Conservation (phyloP, 2,113 vertebrate species). For the Bos taurus region DNA sequence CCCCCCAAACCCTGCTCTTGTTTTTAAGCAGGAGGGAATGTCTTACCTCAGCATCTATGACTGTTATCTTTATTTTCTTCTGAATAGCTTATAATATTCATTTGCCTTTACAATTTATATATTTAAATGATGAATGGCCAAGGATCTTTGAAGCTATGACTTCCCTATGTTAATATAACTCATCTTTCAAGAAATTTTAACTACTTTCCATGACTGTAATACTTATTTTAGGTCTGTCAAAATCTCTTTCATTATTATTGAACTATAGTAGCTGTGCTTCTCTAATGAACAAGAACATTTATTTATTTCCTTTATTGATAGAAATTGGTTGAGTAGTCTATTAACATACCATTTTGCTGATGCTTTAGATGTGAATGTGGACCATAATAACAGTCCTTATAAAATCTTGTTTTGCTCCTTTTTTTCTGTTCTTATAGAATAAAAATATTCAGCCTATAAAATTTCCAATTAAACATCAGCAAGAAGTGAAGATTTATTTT, state of each 20-base stretch:
- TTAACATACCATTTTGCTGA: background rate
- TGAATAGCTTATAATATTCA: background rate
- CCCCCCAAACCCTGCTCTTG: background rate
- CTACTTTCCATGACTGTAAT: background rate
- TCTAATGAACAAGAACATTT: background rate
- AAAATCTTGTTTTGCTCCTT: background rate
- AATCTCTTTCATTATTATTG: background rate
- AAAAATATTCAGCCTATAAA: conserved; percentile 36
- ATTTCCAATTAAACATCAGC: conserved; percentile 69
- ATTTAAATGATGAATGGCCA: background rate
- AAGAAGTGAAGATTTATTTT: conserved; percentile 78
- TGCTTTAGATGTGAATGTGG: conserved; percentile 8
- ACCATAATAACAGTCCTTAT: background rate
- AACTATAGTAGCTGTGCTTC: background rate
- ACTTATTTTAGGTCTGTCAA: background rate
- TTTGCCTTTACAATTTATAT: background rate
- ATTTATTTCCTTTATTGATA: conserved; percentile 4
- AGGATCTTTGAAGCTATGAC: background rate
- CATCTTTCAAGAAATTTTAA: conserved; percentile 23
- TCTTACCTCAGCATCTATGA: background rate
- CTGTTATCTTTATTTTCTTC: background rate
- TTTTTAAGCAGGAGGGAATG: background rate
- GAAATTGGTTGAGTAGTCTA: background rate
- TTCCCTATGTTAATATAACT: background rate
- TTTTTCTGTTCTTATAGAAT: conserved; percentile 32